These are phyloP conservation scores for Hippocampus comes DNA, from an alignment of 2,113 vertebrate species.

Conservation along the genomic window DNA sequence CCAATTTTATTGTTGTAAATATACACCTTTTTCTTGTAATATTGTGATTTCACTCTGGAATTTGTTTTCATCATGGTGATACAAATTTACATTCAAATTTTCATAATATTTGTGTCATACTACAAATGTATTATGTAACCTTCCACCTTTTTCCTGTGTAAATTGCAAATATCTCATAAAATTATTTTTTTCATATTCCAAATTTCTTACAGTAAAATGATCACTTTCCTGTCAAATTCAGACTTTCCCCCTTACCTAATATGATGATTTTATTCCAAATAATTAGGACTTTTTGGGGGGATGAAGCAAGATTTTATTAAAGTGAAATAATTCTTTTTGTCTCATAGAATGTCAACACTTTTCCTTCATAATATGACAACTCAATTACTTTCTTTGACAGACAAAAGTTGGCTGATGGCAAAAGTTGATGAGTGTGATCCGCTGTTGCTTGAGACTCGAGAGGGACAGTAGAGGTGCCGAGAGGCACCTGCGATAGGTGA, in stretches of 20 bases:
- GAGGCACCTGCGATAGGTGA: too few relatives aligned
- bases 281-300: not conserved
- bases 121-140: not conserved
- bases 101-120: not conserved
- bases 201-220: not conserved
- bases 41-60: not conserved
- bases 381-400: not conserved
- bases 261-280: not conserved
- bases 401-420: too few relatives aligned
- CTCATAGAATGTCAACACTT: not conserved
- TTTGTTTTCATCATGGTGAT: not conserved
- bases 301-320: not conserved
- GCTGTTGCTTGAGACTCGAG: too few relatives aligned
- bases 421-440: too few relatives aligned
- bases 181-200: not conserved
- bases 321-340: not conserved
- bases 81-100: not conserved
- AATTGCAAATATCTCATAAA: not conserved
- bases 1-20: not conserved
- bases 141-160: not conserved
- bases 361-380: not conserved
- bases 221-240: not conserved
- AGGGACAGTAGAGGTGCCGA: too few relatives aligned
- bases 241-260: not conserved
- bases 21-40: not conserved